Conservation (phyloP, 2,113 vertebrate species). For the Hydrolagus affinis region DNA sequence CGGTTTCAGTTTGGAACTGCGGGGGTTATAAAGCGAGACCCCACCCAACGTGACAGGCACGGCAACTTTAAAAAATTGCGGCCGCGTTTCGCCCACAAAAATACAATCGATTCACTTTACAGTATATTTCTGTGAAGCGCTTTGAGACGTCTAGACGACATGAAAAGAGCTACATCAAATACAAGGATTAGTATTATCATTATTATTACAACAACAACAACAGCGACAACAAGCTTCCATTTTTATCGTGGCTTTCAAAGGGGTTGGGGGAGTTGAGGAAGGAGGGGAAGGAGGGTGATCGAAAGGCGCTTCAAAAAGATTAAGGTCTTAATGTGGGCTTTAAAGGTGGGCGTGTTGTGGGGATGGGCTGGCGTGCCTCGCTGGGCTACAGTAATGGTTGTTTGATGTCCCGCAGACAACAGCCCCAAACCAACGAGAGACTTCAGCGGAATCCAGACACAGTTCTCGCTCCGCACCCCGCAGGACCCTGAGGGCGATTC, state of each 20-base stretch:
- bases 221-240: neutral
- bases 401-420: neutral
- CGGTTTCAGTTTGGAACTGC: too few relatives aligned
- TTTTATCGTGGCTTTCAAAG: neutral
- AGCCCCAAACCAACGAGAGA: constrained; percentile 6
- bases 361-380: neutral
- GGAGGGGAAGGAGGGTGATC: neutral
- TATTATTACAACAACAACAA: neutral
- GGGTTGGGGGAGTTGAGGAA: neutral
- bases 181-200: too few relatives aligned
- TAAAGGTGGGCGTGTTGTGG: neutral
- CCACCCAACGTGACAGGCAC: too few relatives aligned
- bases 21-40: too few relatives aligned
- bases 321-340: neutral
- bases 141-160: too few relatives aligned
- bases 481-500: constrained; percentile 55
- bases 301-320: neutral
- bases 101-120: too few relatives aligned
- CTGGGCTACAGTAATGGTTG: neutral
- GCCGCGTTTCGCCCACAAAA: too few relatives aligned
- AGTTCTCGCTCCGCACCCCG: constrained; percentile 55
- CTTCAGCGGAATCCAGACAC: constrained; percentile 37
- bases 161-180: too few relatives aligned
- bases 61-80: too few relatives aligned
- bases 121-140: too few relatives aligned